phyloP scores from a whole-genome alignment of 1,140 invertebrate species.

The Drosophila chauvacae region DNA sequence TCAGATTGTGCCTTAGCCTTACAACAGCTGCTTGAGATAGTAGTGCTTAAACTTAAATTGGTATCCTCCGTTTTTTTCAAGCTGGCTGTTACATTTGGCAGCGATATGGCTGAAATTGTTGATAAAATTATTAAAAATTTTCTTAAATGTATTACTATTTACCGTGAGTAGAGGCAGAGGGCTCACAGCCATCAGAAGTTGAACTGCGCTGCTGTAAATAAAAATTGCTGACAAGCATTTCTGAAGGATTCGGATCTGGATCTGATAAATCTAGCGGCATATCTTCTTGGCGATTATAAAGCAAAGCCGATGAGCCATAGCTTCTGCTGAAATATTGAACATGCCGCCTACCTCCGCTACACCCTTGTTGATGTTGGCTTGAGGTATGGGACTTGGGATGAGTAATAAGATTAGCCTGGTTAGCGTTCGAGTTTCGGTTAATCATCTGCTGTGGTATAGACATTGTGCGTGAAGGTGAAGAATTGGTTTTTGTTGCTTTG shows the following conservation, averaged over 20 bases:
- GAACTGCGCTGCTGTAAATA: constrained; percentile 8
- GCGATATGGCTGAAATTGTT: constrained; percentile 33
- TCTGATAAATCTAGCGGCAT: constrained; percentile 20
- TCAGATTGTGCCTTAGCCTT: constrained; percentile 5
- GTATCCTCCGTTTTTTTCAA: constrained; percentile 28
- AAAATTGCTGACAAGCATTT: constrained; percentile 11
- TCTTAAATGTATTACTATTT: neutral
- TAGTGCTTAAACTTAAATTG: constrained; percentile 6
- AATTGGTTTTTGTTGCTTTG: constrained; percentile 4
- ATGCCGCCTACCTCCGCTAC: constrained; percentile 6
- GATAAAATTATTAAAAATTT: constrained; percentile 1
- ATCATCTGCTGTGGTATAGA: constrained; percentile 37
- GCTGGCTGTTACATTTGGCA: constrained; percentile 33
- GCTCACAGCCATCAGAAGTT: constrained; percentile 20
- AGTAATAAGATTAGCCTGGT: constrained; percentile 9
- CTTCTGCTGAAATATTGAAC: constrained; percentile 53
- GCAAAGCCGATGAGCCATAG: constrained; percentile 36
- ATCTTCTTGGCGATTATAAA: constrained; percentile 35
- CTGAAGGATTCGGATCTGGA: constrained; percentile 10
- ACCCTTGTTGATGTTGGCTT: constrained; percentile 21
- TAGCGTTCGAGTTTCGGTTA: constrained; percentile 20
- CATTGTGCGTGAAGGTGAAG: constrained; percentile 2
- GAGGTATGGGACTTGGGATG: constrained; percentile 38
- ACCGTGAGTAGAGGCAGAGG: constrained; percentile 47
- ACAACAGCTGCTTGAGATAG: constrained; percentile 4